Conservation (phyloP, 2,888 invertebrate genomes). For the Steromphala cineraria region DNA sequence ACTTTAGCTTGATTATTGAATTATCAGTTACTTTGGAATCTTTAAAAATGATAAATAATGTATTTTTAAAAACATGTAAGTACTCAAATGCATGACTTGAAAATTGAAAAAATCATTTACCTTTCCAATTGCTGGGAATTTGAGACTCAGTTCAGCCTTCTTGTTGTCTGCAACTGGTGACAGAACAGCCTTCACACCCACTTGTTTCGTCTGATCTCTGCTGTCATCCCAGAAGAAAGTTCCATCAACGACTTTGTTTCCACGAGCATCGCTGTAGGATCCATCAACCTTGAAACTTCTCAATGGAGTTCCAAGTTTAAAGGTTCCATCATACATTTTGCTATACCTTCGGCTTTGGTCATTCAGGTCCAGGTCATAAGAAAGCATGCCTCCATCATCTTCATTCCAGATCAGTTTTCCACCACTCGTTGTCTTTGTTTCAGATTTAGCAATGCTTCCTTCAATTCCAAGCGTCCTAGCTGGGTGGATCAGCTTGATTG, state of each 20-base stretch:
- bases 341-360: slow-evolving; percentile 22
- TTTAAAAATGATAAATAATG: too few relatives aligned
- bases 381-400: slow-evolving; percentile 23
- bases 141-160: slow-evolving; percentile 48
- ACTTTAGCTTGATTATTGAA: too few relatives aligned
- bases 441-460: slow-evolving; percentile 34
- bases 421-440: slow-evolving; percentile 29
- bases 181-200: slow-evolving; percentile 45
- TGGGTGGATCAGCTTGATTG: slow-evolving; percentile 44
- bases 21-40: too few relatives aligned
- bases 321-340: slow-evolving; percentile 29
- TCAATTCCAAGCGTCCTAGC: slow-evolving; percentile 49
- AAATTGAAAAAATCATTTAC: slow-evolving; percentile 18
- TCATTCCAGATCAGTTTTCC: slow-evolving; percentile 54
- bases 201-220: slow-evolving; percentile 53
- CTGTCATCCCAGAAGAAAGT: slow-evolving; percentile 62
- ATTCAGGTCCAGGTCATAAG: slow-evolving; percentile 29
- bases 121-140: slow-evolving; percentile 47
- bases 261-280: slow-evolving; percentile 13
- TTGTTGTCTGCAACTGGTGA: slow-evolving; percentile 29
- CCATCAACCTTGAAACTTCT: slow-evolving; percentile 41
- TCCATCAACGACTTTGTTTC: slow-evolving; percentile 43
- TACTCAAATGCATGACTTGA: not conserved
- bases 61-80: too few relatives aligned
- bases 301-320: slow-evolving; percentile 44